These are phyloP conservation scores for Lethenteron camtschaticum DNA, from an alignment of 2,113 vertebrate genomes.

Conservation along the genomic window DNA sequence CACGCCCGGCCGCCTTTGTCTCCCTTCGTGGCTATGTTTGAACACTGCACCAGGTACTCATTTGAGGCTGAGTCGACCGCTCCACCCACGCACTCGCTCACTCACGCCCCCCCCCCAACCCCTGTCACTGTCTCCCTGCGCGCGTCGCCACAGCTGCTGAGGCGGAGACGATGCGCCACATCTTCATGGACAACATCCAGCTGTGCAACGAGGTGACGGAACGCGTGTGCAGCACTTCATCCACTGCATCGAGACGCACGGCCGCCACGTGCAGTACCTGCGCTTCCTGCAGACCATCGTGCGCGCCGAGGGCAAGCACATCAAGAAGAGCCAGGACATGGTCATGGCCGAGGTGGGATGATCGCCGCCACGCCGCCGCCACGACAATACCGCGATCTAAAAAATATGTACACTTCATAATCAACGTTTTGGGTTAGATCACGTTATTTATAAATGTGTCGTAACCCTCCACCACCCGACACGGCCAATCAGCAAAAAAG, in stretches of 20 bases:
- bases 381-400: too few relatives aligned
- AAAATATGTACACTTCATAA: too few relatives aligned
- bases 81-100: too few relatives aligned
- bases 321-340: constrained; percentile 99
- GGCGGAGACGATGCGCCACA: constrained; percentile 84
- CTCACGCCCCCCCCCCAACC: neutral
- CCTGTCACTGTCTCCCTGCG: neutral
- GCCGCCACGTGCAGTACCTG: constrained; percentile 87
- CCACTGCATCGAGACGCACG: constrained; percentile 79
- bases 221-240: constrained; percentile 76
- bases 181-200: constrained; percentile 93
- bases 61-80: too few relatives aligned
- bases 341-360: constrained; percentile 82
- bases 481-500: too few relatives aligned
- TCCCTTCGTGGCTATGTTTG: too few relatives aligned
- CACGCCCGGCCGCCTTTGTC: too few relatives aligned
- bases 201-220: constrained; percentile 73
- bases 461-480: too few relatives aligned
- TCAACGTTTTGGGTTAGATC: too few relatives aligned
- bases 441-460: too few relatives aligned
- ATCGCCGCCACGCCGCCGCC: neutral
- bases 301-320: constrained; percentile 92
- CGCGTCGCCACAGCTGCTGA: constrained; percentile 34
- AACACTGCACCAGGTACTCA: too few relatives aligned
- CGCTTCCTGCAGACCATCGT: constrained; percentile 96